These are phyloP conservation scores for Amyelois transitella DNA, from an alignment of 1,140 invertebrate species.

Conservation along the genomic window DNA sequence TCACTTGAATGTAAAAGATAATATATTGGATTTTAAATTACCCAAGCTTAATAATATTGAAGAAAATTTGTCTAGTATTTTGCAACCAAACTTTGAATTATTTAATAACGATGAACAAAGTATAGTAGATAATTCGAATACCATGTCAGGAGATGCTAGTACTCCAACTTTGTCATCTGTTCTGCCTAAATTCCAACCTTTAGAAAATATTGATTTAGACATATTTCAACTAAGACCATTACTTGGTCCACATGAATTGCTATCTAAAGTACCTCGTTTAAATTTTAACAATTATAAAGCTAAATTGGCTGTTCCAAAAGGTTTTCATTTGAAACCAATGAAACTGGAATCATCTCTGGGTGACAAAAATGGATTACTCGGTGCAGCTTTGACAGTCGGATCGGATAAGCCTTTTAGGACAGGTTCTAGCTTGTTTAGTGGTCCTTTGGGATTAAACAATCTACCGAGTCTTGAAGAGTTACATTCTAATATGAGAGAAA, in stretches of 20 bases:
- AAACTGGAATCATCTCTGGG: constrained; percentile 17
- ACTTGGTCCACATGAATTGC: constrained; percentile 1
- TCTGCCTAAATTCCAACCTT: constrained; percentile 4
- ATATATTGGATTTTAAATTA: constrained; percentile 12
- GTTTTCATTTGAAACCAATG: constrained; percentile 25
- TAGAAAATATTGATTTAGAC: constrained; percentile 26
- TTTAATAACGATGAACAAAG: neutral
- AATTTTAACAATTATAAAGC: constrained; percentile 28
- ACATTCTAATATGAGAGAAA: constrained; percentile 9
- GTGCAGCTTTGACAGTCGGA: constrained; percentile 9
- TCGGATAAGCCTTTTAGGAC: constrained; percentile 1
- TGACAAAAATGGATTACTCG: constrained; percentile 18
- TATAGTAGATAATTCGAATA: neutral
- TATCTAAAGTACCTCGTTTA: constrained; percentile 11
- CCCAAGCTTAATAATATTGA: constrained; percentile 20
- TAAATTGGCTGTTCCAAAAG: constrained; percentile 29
- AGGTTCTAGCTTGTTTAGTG: neutral
- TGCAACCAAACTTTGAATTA: neutral
- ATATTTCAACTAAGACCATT: constrained; percentile 22
- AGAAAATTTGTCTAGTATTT: constrained; percentile 9
- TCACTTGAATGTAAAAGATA: neutral
- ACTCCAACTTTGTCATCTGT: constrained; percentile 6
- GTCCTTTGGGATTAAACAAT: constrained; percentile 1
- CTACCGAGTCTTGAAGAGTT: constrained; percentile 20
- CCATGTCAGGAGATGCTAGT: constrained; percentile 17